Base-by-base conservation (phyloP, 2,113 vertebrate genomes). In the Pyrgilauda ruficollis region DNA sequence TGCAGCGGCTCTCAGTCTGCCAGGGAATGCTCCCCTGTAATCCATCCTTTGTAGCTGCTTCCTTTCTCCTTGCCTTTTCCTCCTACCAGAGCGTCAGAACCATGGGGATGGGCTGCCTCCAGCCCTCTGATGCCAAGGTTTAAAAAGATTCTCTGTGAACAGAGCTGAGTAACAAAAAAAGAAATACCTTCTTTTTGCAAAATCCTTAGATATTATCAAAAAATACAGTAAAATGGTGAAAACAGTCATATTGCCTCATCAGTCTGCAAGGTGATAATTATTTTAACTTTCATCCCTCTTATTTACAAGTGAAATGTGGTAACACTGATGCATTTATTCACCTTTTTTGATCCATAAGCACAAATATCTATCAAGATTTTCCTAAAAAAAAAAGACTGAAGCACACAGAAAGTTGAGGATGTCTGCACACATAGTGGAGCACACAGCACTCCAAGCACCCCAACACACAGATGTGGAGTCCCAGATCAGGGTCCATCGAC, bases 401-500 rank as follows among this genome's bases (percentile, higher is more conserved):
- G 55, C 37, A 11, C 11, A 14, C 0, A 3, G n/a, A 33, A 67
- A 39, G 16, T 61, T 4, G 11, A 44, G 52, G 3, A 35, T 1
- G 21, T 4, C 19, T 1, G 8, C 13, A 9, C 21, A 28, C 0
- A 7, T 0, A 53, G 47, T 0, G 11, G 14, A 83, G 55, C 52
- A 17, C 58, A 20, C 6, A 10, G 10, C 21, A 4, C 24, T 26
- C 39, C 28, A 11, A 33, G 37, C 27, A 21, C 21, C 79, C 24
- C 43, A 28, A 39, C 8, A 35, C 17, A 18, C 4, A 3, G 6
- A 70, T 13, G 53, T 7, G 5, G 19, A 92, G 87, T 37, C 44
- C 85, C 83, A 81, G 66, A 91, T 95, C 93, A 43, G 84, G 23
- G 97, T 95, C 90, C 83, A 92, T 33, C 76, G 50, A 90, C 97